Evolutionary conservation across 2,888 invertebrate genomes (phyloP), one percentile per base, ranked within the genome.

Genomic region (Ophion ventricosus): DNA sequence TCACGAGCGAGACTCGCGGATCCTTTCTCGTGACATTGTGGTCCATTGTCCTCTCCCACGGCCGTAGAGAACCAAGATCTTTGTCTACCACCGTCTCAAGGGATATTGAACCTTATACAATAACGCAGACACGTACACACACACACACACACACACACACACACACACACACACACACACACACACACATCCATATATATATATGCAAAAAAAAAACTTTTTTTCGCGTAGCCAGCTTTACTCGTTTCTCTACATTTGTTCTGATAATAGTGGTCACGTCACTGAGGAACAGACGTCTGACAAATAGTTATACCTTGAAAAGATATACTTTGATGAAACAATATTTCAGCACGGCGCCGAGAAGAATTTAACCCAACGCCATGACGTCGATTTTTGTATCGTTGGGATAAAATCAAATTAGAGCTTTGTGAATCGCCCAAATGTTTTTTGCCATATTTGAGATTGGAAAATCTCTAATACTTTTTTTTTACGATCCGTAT

Each of bases 41-140:
- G 54, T 81, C 84, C 75, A 84, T 84, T 84, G 84, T 84, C 78
- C 75, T 66, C 70, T 26, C 54, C 29, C 75, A 29, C 64, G 73
- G 75, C 11, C 56, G 54, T 67, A 66, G 54, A 70, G 78, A 74
- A 49, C 66, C 29, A 35, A 59, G 67, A 79, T 82, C 84, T 84
- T 84, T 82, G 84, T 84, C 84, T 79, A 54, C 79, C 66, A 11
- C 10, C 73, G 23, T 59, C 73, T 40, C 73, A 17, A 43, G 73
- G 73, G 59, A 35, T 57, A 29, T 10, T n/a, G 49, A 69, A 69
- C 29, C 54, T 29, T 26, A 17, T 17, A 25, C 70, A 26, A 70
- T 56, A 1, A 57, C n/a, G 25, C 14, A 69, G 8, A 23, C 23
- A 43, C 43, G 49, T 69, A 69, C 26, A 64, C 11, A 29, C 17